A percentile compares a stretch with the other conserved stretches of the same genome.
Conservation (phyloP, 2,113 vertebrate species). For the Tichodroma muraria region DNA sequence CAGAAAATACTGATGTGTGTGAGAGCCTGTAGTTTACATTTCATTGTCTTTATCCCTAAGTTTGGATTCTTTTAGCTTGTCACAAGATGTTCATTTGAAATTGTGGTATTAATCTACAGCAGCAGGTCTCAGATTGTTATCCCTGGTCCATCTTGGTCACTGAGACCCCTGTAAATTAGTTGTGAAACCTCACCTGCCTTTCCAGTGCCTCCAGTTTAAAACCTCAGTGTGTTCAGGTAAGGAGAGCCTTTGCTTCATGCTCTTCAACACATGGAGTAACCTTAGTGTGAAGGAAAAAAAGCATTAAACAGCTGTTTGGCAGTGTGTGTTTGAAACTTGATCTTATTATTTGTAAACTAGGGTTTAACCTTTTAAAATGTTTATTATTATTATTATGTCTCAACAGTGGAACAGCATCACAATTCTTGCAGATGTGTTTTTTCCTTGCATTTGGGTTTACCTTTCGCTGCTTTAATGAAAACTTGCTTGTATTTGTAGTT, state of each 20-base stretch:
- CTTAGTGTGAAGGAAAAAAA: background rate
- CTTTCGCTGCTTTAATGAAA: background rate
- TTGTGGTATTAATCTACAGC: background rate
- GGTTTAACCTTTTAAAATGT: conserved; percentile 7
- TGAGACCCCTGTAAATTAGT: background rate
- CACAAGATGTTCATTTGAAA: background rate
- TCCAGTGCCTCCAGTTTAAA: background rate
- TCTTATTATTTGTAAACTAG: conserved; percentile 26
- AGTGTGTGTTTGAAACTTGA: background rate
- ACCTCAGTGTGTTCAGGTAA: background rate
- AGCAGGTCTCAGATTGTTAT: background rate
- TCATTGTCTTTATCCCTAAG: background rate
- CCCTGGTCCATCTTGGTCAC: background rate
- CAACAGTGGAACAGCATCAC: background rate
- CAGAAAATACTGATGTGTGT: background rate
- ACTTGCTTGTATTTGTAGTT: background rate
- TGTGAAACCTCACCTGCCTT: background rate
- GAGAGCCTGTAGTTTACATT: background rate
- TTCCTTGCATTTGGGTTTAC: background rate
- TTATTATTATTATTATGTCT: background rate
- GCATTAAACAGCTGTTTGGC: conserved; percentile 1
- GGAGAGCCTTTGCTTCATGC: background rate
- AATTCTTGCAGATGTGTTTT: background rate
- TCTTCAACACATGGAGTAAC: background rate
- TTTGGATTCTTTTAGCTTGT: background rate